Evolutionary conservation across 2,888 invertebrate species (phyloP).

Genomic region (Drosophila aldrichi): DNA sequence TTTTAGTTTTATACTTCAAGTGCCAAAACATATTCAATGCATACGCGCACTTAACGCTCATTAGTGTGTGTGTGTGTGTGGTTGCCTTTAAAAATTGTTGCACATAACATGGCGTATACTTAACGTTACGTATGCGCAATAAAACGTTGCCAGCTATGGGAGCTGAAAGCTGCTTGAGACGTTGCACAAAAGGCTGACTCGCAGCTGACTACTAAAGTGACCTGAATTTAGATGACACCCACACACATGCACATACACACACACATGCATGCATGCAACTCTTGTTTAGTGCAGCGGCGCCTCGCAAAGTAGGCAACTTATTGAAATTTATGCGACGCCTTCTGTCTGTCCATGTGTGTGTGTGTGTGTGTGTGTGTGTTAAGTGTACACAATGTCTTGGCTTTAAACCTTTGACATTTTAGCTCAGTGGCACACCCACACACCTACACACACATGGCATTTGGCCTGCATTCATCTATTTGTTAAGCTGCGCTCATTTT

Average conservation of each 20-base stretch:
- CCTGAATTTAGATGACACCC: slow-evolving; percentile 59
- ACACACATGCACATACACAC: not conserved
- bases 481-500: slow-evolving; percentile 62
- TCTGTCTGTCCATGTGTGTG: not conserved
- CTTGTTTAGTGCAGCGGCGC: slow-evolving; percentile 32
- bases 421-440: slow-evolving; percentile 43
- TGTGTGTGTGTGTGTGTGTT: not conserved
- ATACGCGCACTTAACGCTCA: slow-evolving; percentile 48
- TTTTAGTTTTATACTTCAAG: slow-evolving; percentile 27
- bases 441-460: slow-evolving; percentile 8
- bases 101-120: slow-evolving; percentile 34
- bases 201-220: slow-evolving; percentile 48
- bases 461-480: slow-evolving; percentile 50
- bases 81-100: slow-evolving; percentile 29
- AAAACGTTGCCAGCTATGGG: slow-evolving; percentile 10
- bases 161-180: slow-evolving; percentile 22
- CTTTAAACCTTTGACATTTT: slow-evolving; percentile 56
- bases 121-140: slow-evolving; percentile 32
- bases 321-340: slow-evolving; percentile 54
- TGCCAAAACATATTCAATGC: slow-evolving; percentile 50
- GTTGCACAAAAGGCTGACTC: slow-evolving; percentile 10
- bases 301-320: slow-evolving; percentile 57
- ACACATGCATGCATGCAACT: slow-evolving; percentile 2
- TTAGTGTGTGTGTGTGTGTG: slow-evolving; percentile 33
- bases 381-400: slow-evolving; percentile 41